Base-by-base conservation (phyloP, 2,113 vertebrate species). In the Gasterosteus nipponicus region DNA sequence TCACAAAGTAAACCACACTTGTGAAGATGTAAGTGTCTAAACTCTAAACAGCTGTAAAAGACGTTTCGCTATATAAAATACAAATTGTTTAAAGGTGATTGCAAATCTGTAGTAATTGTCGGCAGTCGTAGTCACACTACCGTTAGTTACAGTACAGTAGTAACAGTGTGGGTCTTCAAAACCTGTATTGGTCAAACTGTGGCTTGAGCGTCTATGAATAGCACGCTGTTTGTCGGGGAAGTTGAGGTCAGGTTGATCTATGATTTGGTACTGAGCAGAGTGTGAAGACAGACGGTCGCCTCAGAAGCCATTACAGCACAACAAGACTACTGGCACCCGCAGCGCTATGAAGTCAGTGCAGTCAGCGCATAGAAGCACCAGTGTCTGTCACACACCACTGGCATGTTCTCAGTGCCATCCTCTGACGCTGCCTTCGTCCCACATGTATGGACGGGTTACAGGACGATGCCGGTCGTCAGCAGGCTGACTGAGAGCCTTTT, bases 401-500 rank as follows among this genome's bases (percentile, higher is more conserved):
- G 82, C 91, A 92, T 92, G 87, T 92, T 83, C 62, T 78, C 79
- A 35, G 77, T 84, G 79, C 80, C 86, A 78, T 66, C 60, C 72
- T 76, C 70, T 88, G 81, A 87, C 81, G 71, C 77, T 62, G 78
- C 64, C 76, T n/a, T 63, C 74, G 4, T 71, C 86, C 86, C 84
- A 90, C 88, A 87, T 59, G 86, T 79, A 66, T 83, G 84, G 69
- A 77, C 11, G 35, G 46, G 71, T 54, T 58, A 29, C 49, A 51
- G 69, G 8, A 54, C 26, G 18, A 67, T 59, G 46, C 53, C 46
- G 1, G 71, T 49, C n/a, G 4, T 26, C 33, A 62, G 73, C 68
- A 2, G 47, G 15, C 44, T 74, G 16, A 91, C 92, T 91, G 89
- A 91, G 86, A 66, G 71, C 5, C 89, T 75, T 85, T 93, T 94